Conservation (phyloP, 2,113 vertebrate species). For the Dipodomys merriami region DNA sequence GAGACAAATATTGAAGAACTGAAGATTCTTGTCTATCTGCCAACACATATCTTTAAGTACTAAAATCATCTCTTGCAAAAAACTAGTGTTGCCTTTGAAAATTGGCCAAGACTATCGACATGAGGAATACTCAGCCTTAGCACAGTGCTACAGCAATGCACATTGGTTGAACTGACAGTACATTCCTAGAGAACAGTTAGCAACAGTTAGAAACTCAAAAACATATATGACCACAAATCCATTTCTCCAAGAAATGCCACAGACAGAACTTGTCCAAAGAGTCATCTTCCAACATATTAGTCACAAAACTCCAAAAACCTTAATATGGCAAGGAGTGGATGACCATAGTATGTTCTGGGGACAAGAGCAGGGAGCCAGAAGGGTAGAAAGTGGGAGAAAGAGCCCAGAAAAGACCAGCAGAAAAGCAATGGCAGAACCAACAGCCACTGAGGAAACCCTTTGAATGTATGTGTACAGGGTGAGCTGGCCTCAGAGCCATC, state of each 20-base stretch:
- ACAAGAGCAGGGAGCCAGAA: background rate
- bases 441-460: background rate
- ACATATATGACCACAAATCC: background rate
- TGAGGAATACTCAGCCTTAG: background rate
- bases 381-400: slow-evolving; percentile 20
- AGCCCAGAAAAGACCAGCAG: background rate
- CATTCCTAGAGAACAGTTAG: background rate
- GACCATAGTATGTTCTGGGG: slow-evolving; percentile 69
- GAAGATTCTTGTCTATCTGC: background rate
- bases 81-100: slow-evolving; percentile 19
- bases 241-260: background rate
- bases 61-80: background rate
- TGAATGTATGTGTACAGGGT: background rate
- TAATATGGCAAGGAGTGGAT: slow-evolving; percentile 64
- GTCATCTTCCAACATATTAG: background rate
- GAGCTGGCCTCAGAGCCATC: background rate
- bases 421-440: background rate
- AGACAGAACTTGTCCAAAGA: background rate
- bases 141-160: background rate
- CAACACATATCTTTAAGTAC: background rate
- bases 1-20: background rate
- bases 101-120: background rate
- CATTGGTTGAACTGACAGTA: background rate
- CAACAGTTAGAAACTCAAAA: background rate
- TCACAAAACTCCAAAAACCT: background rate